phyloP scores from a whole-genome alignment of 2,113 vertebrate species.

The Sciurus niger region DNA sequence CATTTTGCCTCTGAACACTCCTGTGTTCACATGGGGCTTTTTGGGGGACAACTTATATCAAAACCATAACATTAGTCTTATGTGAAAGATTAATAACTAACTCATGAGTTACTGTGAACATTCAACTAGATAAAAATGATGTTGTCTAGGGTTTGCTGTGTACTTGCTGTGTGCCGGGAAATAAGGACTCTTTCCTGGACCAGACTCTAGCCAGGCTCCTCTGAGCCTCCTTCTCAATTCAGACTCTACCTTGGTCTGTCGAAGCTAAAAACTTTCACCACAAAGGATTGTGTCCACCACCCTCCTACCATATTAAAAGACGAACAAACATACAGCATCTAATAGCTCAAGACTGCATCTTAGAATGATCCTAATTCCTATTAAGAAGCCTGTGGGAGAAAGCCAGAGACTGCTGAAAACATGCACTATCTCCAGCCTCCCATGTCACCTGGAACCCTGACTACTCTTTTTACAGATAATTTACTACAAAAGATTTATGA shows the following conservation, averaged over 20 bases:
- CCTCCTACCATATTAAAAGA: background rate
- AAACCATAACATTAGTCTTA: background rate
- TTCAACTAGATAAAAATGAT: background rate
- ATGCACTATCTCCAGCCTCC: background rate
- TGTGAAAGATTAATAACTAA: background rate
- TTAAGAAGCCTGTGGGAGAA: background rate
- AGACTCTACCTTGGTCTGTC: background rate
- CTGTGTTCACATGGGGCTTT: too few relatives aligned
- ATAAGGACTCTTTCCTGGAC: background rate
- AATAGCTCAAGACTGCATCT: accelerated
- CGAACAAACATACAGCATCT: background rate
- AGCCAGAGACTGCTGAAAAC: background rate
- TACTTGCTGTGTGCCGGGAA: background rate
- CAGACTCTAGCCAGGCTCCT: background rate
- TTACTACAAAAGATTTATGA: background rate
- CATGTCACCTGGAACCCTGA: background rate
- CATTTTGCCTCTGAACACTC: too few relatives aligned
- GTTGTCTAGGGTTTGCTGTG: background rate
- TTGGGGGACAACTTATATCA: too few relatives aligned
- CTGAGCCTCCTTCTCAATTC: background rate
- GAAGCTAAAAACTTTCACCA: background rate
- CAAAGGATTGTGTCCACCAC: background rate
- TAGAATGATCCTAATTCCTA: background rate
- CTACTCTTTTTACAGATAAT: background rate
- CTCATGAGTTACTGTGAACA: background rate